Evolutionary conservation across 2,888 invertebrate species (phyloP).

Genomic region (Leptarthrus brevirostris): DNA sequence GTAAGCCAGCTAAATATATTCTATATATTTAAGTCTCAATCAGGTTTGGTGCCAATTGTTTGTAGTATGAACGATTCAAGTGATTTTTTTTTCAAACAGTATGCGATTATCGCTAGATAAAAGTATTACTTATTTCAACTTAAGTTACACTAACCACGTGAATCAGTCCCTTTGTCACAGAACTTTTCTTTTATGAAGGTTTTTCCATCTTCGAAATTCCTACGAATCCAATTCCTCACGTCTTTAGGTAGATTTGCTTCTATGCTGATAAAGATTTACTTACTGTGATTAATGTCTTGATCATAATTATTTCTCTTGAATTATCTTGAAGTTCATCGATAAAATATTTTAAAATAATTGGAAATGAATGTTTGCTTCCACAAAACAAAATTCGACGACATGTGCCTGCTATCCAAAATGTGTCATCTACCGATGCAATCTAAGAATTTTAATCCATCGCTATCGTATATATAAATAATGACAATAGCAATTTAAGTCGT

Average conservation of each 20-base stretch:
- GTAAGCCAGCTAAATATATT: too few relatives aligned
- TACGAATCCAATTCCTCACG: too few relatives aligned
- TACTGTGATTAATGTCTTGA: neutral
- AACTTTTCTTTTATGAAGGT: too few relatives aligned
- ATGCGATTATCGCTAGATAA: too few relatives aligned
- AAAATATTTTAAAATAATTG: neutral
- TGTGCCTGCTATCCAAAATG: neutral
- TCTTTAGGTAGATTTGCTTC: neutral
- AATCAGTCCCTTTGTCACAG: too few relatives aligned
- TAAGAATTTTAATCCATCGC: slow-evolving; percentile 25
- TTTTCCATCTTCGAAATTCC: too few relatives aligned
- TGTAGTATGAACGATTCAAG: too few relatives aligned
- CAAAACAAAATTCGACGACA: neutral
- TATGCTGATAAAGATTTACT: neutral
- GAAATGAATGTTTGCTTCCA: neutral
- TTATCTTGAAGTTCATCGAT: neutral
- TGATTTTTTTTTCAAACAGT: too few relatives aligned
- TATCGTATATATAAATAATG: neutral
- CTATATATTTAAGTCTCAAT: too few relatives aligned
- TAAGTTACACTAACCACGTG: too few relatives aligned
- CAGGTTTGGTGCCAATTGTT: too few relatives aligned
- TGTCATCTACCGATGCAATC: neutral
- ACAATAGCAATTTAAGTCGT: neutral
- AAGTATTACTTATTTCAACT: too few relatives aligned
- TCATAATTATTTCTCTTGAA: neutral